Percentiles rank a stretch among this genome's conserved stretches.
Conservation (phyloP, 2,888 invertebrate genomes). For the Stenichneumon culpator region DNA sequence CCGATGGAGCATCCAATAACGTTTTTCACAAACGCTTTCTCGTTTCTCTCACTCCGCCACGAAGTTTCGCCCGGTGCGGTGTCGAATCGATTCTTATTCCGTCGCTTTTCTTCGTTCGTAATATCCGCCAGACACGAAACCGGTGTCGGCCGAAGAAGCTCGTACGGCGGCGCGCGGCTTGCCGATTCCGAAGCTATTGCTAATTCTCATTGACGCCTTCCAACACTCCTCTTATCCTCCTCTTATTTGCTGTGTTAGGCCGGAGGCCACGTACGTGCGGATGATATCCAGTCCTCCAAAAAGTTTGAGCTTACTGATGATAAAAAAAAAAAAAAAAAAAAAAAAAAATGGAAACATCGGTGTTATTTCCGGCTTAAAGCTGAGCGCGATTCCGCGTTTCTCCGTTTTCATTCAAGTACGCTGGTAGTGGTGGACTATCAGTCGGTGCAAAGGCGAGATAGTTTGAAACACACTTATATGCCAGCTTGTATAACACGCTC, state of each 20-base stretch:
- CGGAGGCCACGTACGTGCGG: constrained; percentile 12
- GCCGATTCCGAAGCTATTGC: constrained; percentile 65
- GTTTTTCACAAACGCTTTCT: constrained; percentile 47
- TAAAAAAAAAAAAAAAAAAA: constrained; percentile 27
- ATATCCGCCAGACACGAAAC: constrained; percentile 80
- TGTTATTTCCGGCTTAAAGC: background rate
- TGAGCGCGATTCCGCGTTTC: background rate
- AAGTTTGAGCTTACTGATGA: constrained; percentile 34
- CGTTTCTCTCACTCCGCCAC: constrained; percentile 46
- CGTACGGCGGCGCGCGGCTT: constrained; percentile 45
- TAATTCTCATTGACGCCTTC: constrained; percentile 57
- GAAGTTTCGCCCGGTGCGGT: constrained; percentile 47
- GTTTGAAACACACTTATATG: background rate
- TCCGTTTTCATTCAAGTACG: constrained; percentile 5
- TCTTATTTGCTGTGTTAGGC: constrained; percentile 14
- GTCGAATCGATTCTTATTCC: constrained; percentile 80
- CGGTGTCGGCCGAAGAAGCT: constrained; percentile 64
- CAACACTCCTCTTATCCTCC: constrained; percentile 18
- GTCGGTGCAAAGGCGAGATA: background rate
- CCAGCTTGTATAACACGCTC: background rate
- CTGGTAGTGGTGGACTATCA: background rate
- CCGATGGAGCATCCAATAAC: constrained; percentile 64
- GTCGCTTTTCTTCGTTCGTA: constrained; percentile 73
- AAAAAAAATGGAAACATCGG: background rate
- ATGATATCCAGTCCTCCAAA: constrained; percentile 21